Evolutionary conservation across 2,113 vertebrate genomes (phyloP).

Genomic region (Myotis brandtii): DNA sequence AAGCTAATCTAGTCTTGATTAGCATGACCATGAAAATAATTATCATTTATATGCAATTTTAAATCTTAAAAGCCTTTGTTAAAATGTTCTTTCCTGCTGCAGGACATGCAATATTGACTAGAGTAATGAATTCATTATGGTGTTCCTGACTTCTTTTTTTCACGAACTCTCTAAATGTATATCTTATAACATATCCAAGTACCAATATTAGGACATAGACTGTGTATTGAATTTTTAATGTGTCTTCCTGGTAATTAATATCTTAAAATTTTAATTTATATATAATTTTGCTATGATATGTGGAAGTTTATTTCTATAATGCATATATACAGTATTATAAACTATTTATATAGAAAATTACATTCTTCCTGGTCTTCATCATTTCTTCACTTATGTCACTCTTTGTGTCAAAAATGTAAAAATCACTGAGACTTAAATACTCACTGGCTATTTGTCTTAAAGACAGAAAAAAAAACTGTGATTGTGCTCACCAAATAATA

Average conservation of each 20-base stretch:
- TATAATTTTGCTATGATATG: background rate
- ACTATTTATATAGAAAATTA: slow-evolving; percentile 67
- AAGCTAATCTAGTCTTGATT: slow-evolving; percentile 77
- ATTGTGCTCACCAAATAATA: slow-evolving; percentile 71
- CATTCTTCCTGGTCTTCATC: slow-evolving; percentile 62
- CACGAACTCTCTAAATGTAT: slow-evolving; percentile 46
- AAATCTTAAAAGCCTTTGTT: slow-evolving; percentile 76
- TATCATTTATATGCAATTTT: slow-evolving; percentile 81
- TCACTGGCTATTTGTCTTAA: slow-evolving; percentile 62
- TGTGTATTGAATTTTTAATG: background rate
- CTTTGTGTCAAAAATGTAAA: slow-evolving; percentile 55
- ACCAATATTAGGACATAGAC: slow-evolving; percentile 51
- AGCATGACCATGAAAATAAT: slow-evolving; percentile 78
- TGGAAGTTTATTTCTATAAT: slow-evolving; percentile 50
- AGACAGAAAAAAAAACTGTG: background rate
- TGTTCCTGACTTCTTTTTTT: slow-evolving; percentile 48
- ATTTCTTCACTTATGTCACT: slow-evolving; percentile 65
- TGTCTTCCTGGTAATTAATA: slow-evolving; percentile 34
- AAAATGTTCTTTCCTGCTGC: slow-evolving; percentile 75
- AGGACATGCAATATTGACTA: slow-evolving; percentile 68
- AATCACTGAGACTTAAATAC: slow-evolving; percentile 65
- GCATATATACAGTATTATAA: background rate
- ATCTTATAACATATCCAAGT: slow-evolving; percentile 3
- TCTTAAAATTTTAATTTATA: slow-evolving; percentile 46
- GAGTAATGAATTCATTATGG: slow-evolving; percentile 69